Evolutionary conservation across 1,140 invertebrate genomes (phyloP).

Genomic region (Telenomus remus): DNA sequence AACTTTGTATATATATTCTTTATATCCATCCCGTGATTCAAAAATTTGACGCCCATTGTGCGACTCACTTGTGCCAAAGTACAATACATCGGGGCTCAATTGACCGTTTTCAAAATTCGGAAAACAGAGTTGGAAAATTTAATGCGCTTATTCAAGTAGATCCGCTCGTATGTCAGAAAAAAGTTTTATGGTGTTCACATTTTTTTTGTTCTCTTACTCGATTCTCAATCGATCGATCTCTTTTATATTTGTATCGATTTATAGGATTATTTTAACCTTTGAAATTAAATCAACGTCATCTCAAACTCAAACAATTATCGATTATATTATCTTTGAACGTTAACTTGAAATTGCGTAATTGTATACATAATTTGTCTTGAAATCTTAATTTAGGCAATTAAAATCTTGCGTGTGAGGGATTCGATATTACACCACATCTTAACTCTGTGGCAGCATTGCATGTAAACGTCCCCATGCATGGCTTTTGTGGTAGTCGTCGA

Average conservation of each 20-base stretch:
- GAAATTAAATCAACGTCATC: too few relatives aligned
- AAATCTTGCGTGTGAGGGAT: too few relatives aligned
- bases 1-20: constrained; percentile 41
- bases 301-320: too few relatives aligned
- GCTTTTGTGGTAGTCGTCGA: too few relatives aligned
- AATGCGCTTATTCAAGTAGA: constrained; percentile 24
- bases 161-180: constrained; percentile 8
- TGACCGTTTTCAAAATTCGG: constrained; percentile 36
- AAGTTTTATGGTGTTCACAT: not conserved
- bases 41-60: constrained; percentile 45
- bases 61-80: constrained; percentile 22
- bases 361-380: too few relatives aligned
- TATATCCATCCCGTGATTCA: constrained; percentile 29
- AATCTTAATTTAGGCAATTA: too few relatives aligned
- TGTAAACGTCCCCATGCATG: too few relatives aligned
- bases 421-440: too few relatives aligned
- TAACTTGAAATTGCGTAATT: too few relatives aligned
- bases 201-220: not conserved
- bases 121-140: constrained; percentile 24
- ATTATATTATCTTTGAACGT: too few relatives aligned
- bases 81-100: constrained; percentile 27
- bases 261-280: too few relatives aligned
- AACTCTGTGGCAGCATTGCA: too few relatives aligned
- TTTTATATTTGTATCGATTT: not conserved
- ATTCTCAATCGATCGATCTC: not conserved